These are phyloP conservation scores for Himalopsyche tibetana DNA, from an alignment of 2,888 invertebrate species.

Conservation along the genomic window DNA sequence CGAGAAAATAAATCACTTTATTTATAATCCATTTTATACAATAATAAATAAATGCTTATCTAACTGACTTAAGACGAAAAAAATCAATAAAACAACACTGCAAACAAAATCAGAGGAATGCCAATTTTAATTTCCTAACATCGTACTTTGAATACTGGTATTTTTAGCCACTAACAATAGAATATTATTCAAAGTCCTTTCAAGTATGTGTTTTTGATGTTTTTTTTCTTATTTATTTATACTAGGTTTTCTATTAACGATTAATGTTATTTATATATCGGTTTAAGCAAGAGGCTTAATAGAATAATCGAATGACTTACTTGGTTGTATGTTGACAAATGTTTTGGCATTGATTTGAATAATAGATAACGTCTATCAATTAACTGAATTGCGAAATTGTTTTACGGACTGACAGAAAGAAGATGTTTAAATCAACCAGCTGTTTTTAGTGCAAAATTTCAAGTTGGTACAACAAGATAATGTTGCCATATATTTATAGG, in stretches of 20 bases:
- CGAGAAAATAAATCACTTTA: too few relatives aligned
- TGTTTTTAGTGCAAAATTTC: neutral
- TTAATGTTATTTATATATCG: neutral
- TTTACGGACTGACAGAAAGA: neutral
- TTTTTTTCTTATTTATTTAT: conserved; percentile 5
- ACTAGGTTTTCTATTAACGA: neutral
- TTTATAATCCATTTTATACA: too few relatives aligned
- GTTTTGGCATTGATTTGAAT: neutral
- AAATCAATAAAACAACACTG: conserved; percentile 6
- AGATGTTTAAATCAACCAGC: conserved; percentile 1
- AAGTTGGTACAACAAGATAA: neutral
- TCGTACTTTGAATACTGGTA: neutral
- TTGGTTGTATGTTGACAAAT: conserved; percentile 3
- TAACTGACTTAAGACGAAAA: neutral
- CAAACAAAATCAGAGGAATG: neutral
- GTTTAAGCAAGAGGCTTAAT: neutral
- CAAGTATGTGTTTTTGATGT: neutral
- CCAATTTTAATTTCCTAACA: neutral
- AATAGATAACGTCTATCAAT: neutral
- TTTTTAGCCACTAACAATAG: neutral
- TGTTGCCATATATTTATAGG: neutral
- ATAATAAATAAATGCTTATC: neutral
- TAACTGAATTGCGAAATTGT: conserved; percentile 3
- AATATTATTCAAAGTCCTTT: neutral
- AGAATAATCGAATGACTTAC: neutral